Base-by-base conservation (phyloP, 2,113 vertebrate genomes). In the Dipodomys ordii region DNA sequence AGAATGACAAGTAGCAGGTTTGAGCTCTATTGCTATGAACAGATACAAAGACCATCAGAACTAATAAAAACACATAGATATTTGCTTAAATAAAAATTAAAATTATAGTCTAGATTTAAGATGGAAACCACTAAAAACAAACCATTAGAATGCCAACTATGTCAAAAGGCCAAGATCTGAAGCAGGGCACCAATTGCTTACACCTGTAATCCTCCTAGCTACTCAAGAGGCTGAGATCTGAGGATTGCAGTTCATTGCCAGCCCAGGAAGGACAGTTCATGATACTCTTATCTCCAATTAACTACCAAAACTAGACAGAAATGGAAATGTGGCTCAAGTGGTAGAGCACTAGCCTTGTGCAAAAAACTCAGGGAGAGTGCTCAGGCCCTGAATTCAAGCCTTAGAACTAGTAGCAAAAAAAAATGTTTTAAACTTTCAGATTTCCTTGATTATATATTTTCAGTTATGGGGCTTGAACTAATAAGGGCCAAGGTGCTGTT, bases 91-190 rank as follows among this genome's bases (percentile, higher is more conserved):
- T 93, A 88, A 92, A 95, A 93, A 82, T 11, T 84, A 30, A 94
- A 93, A 96, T 0, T 90, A 22, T 44, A 64, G 53, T 84, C 60
- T 85, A 73, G 39, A 78, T 96, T 95, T 78, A 87, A 95, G 90
- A 85, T 27, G 57, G 84, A 94, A 84, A 85, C 78, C 44, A 90
- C 49, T 71, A 92, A 87, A 86, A 82, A 86, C 1, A n/a, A 93
- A 86, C 82, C 72, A 10, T 68, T 88, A 87, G 18, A 93, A 78
- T 39, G 60, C 68, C 53, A 85, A 93, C 67, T 87, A 77, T 57
- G 72, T 86, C 65, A 78, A 94, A 93, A 94, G 68, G 67, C 88
- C 82, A 95, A 46, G 62, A 90, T 88, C 22, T 60, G 39, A 39
- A 39, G 39, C 39, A 39, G 39, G 39, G 39, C 5, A 5, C 39